Conservation (phyloP, 2,888 invertebrate species). For the Dasypolia templi region DNA sequence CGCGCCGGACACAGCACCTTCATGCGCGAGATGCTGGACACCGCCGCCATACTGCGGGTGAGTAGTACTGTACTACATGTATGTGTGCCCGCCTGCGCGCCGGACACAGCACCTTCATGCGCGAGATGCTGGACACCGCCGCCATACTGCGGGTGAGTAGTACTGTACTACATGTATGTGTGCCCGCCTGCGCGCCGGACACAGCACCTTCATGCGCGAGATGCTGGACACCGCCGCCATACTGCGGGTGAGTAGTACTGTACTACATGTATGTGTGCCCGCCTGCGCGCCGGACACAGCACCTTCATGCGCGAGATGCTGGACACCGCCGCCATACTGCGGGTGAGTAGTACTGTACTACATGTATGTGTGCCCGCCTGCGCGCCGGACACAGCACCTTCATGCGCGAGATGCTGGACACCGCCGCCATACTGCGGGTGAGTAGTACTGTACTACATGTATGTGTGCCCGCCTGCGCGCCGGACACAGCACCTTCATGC, state of each 20-base stretch:
- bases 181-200: constrained; percentile 95
- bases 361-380: too few species aligned
- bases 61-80: constrained; percentile 55
- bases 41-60: constrained; percentile 97
- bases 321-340: constrained; percentile 97
- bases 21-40: constrained; percentile 99
- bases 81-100: too few species aligned
- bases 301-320: constrained; percentile 99
- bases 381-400: constrained; percentile 98
- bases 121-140: constrained; percentile 99
- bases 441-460: constrained; percentile 55
- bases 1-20: constrained; percentile 98
- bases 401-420: constrained; percentile 99
- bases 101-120: constrained; percentile 99
- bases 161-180: too few species aligned
- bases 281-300: constrained; percentile 96
- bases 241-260: constrained; percentile 91
- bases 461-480: too few species aligned
- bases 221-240: constrained; percentile 99
- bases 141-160: constrained; percentile 95
- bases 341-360: constrained; percentile 89
- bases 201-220: constrained; percentile 99
- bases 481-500: constrained; percentile 99
- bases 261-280: too few species aligned
- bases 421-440: constrained; percentile 97